phyloP scores from a whole-genome alignment of 2,113 vertebrate species.

The Campylomormyrus numenius region DNA sequence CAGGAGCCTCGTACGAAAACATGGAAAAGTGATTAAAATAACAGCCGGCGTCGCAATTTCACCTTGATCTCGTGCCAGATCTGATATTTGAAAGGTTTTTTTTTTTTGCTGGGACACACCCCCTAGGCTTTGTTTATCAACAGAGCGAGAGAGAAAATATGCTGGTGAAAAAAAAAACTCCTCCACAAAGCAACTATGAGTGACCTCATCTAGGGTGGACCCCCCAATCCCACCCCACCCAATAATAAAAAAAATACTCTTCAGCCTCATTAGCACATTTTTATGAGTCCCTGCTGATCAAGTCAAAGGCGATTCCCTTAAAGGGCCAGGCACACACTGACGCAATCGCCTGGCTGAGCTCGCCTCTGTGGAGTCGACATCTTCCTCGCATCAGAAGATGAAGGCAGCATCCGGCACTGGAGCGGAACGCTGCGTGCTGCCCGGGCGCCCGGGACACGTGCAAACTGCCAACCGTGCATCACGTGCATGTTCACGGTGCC shows the following conservation, averaged over 20 bases:
- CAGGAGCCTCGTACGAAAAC: not conserved
- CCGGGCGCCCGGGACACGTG: not conserved
- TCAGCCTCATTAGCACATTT: not conserved
- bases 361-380: not conserved
- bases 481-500: not conserved
- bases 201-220: slow-evolving; percentile 1
- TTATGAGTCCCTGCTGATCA: not conserved
- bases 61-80: slow-evolving; percentile 19
- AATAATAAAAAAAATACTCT: not conserved
- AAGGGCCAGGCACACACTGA: not conserved
- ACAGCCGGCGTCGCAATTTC: slow-evolving; percentile 1
- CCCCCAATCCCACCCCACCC: not conserved
- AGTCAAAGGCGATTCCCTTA: not conserved
- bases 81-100: slow-evolving; percentile 26
- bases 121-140: slow-evolving; percentile 1
- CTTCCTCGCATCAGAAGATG: not conserved
- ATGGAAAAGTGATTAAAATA: slow-evolving; percentile 21
- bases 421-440: not conserved
- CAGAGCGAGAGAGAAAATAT: not conserved
- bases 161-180: not conserved
- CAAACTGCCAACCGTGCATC: not conserved
- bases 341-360: not conserved
- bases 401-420: not conserved
- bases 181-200: not conserved
- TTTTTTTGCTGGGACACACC: not conserved